phyloP scores from a whole-genome alignment of 92 coral and sea anemone species.

The Micromussa lordhowensis region DNA sequence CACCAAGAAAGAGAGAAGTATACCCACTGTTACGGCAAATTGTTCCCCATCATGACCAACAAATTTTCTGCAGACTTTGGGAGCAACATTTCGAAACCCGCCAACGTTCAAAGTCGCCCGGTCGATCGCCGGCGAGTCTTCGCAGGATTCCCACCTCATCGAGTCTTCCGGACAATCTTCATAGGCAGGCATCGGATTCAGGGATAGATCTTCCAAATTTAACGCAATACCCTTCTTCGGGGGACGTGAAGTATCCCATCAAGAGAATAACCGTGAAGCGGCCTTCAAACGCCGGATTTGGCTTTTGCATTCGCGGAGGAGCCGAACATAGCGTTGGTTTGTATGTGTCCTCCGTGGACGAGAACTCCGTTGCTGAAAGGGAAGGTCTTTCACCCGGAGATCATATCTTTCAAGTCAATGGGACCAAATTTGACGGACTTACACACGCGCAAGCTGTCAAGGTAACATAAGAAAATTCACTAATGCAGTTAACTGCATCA shows the following conservation, averaged over 20 bases:
- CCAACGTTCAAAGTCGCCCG: slow-evolving; percentile 61
- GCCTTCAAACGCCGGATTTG: slow-evolving; percentile 76
- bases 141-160: slow-evolving; percentile 54
- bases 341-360: slow-evolving; percentile 92
- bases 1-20: slow-evolving; percentile 88
- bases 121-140: slow-evolving; percentile 60
- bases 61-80: slow-evolving; percentile 80
- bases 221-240: slow-evolving; percentile 49
- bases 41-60: slow-evolving; percentile 77
- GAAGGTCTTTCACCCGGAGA: slow-evolving; percentile 93
- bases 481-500: not conserved
- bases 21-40: slow-evolving; percentile 84
- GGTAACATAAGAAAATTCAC: slow-evolving; percentile 60
- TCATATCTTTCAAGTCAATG: slow-evolving; percentile 86
- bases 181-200: slow-evolving; percentile 73
- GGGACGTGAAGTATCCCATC: slow-evolving; percentile 67
- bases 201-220: slow-evolving; percentile 75
- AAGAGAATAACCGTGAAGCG: slow-evolving; percentile 79
- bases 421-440: slow-evolving; percentile 80
- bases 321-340: slow-evolving; percentile 95
- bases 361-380: slow-evolving; percentile 77
- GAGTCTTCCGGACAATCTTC: slow-evolving; percentile 76
- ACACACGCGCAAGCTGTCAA: slow-evolving; percentile 91
- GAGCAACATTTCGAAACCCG: slow-evolving; percentile 46
- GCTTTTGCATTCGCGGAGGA: slow-evolving; percentile 98